Conservation (phyloP, 2,797 vertebrate species). For the Limosa lapponica region DNA sequence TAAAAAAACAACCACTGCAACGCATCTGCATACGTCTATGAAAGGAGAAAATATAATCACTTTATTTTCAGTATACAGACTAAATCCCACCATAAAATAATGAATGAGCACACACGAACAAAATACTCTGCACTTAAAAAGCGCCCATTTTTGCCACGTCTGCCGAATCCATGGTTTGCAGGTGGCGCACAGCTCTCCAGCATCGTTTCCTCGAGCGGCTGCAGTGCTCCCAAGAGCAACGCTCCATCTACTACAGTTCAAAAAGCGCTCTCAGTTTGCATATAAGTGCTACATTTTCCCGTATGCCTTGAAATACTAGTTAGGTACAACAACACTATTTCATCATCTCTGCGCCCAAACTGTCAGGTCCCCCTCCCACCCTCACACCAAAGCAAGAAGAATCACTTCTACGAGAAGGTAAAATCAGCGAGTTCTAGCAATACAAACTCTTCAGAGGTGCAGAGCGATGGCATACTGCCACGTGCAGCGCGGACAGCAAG, state of each 20-base stretch:
- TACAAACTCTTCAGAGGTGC: not conserved
- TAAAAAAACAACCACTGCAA: not conserved
- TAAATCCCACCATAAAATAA: constrained; percentile 48
- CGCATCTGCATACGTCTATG: not conserved
- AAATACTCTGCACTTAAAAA: constrained; percentile 52
- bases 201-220: rapidly evolving
- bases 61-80: constrained; percentile 77
- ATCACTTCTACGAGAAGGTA: not conserved
- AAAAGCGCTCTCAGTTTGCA: not conserved
- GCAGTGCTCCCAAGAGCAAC: not conserved
- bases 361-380: not conserved
- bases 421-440: not conserved
- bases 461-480: not conserved
- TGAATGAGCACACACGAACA: constrained; percentile 58
- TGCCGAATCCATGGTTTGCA: not conserved
- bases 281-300: not conserved
- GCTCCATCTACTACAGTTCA: not conserved
- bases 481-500: not conserved
- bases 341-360: not conserved
- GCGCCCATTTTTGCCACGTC: not conserved
- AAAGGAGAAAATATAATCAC: constrained; percentile 65
- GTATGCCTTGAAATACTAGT: constrained; percentile 4
- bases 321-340: not conserved
- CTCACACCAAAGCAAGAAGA: not conserved
- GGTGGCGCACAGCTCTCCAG: not conserved